Percentiles rank a stretch among this genome's conserved stretches.
These are phyloP conservation scores for Apeira syringaria DNA, from an alignment of 2,888 invertebrate species.

Conservation along the genomic window DNA sequence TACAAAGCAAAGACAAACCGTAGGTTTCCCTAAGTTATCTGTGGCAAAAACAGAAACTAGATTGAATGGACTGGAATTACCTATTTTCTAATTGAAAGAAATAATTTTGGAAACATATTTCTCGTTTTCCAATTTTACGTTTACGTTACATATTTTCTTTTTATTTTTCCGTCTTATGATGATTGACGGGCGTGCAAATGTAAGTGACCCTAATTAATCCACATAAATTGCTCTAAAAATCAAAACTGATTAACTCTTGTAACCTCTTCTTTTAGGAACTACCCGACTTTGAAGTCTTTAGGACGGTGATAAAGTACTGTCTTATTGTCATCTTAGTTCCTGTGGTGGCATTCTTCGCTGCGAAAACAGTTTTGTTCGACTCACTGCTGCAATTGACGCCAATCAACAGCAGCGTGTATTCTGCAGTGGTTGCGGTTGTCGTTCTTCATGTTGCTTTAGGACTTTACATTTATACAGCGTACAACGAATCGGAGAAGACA, in stretches of 20 bases:
- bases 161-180: conserved; percentile 66
- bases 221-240: too few species aligned
- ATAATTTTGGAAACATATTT: too few species aligned
- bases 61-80: too few species aligned
- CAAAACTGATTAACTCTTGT: neutral
- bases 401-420: conserved; percentile 89
- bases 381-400: conserved; percentile 80
- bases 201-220: conserved; percentile 45
- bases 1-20: too few species aligned
- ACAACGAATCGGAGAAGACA: conserved; percentile 81
- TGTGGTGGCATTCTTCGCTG: conserved; percentile 88
- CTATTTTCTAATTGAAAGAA: too few species aligned
- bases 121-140: too few species aligned
- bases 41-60: too few species aligned
- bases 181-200: conserved; percentile 81
- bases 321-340: conserved; percentile 90
- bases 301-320: conserved; percentile 90
- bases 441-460: conserved; percentile 90
- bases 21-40: too few species aligned
- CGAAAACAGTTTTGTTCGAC: conserved; percentile 88
- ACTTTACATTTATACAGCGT: conserved; percentile 90
- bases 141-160: conserved; percentile 15
- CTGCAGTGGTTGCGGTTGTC: conserved; percentile 90
- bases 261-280: conserved; percentile 79
- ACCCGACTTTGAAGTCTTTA: conserved; percentile 89